Base-by-base conservation (phyloP, 2,797 vertebrate species). In the Coreius guichenoti region DNA sequence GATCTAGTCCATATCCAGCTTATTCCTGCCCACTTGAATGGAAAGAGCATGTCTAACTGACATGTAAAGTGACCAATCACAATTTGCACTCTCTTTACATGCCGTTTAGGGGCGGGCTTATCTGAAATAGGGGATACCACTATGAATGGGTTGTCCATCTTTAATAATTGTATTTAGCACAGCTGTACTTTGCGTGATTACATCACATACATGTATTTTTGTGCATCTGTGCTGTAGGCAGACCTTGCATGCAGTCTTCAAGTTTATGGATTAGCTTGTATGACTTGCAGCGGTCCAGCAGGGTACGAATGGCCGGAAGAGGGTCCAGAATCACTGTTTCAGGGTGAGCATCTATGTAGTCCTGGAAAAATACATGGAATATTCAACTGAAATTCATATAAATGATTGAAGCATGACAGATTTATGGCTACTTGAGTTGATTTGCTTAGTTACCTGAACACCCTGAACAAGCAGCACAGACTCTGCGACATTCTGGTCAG, bases 291-390 rank as follows among this genome's bases (percentile, higher is more conserved):
- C 98, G 97, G 92, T 99, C 98, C 84, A 99, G 95, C 86, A 99
- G 94, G 0, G 97, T 99, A 72, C 98, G 96, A 90, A 99, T 99
- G 87, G 98, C 98, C 0, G 98, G 98, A 39, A 99, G 96, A 3
- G 98, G 98, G 87, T 99, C 98, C 91, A 99, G 92, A 87, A 99
- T 93, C 29, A 99, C 97, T 83, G 98, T 99, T 94, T 99, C 97
- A 2, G 98, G 98, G 89, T 99, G 98, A 80, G 97, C 95, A 68
- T 99, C 97, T 23, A 98, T 99, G 92, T 99, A 99, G 67, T 99
- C 98, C 98, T 98, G 90, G 70, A 93, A 94, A 65, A 31, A 65
- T 16, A 31, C 14, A 65, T 65, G 2, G 12, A 63, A 63, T 29
- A 63, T 63, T 63, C n/a, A 14, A 63, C 2, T 6, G 5, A 63